phyloP scores from a whole-genome alignment of 2,797 vertebrate genomes.

The Halcyon smyrnensis region DNA sequence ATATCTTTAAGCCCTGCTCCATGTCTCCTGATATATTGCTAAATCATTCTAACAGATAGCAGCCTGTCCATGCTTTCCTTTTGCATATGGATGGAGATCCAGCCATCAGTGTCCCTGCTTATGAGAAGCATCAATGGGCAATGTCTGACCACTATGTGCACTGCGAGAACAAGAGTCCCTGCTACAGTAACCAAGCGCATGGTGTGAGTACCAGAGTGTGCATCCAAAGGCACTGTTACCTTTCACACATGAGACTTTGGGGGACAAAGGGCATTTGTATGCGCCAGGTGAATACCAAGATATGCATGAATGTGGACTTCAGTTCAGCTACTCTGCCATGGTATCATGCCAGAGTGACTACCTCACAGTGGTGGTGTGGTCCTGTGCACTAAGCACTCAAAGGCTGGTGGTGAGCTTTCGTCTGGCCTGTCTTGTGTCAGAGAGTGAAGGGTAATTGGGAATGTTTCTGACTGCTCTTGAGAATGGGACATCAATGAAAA shows the following conservation, averaged over 20 bases:
- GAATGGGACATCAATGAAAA: neutral
- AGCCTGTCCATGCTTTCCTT: neutral
- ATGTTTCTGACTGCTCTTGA: neutral
- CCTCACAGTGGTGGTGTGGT: neutral
- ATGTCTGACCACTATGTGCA: neutral
- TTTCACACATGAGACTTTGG: neutral
- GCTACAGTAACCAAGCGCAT: rapidly evolving
- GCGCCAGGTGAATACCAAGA: rapidly evolving
- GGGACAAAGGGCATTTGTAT: neutral
- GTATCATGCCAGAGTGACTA: rapidly evolving
- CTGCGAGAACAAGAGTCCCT: neutral
- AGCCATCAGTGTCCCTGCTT: neutral
- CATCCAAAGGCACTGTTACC: neutral
- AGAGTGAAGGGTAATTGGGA: rapidly evolving
- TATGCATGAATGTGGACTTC: neutral
- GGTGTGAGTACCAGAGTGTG: neutral
- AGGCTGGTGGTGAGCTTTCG: neutral
- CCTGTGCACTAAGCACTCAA: neutral
- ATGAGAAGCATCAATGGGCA: neutral
- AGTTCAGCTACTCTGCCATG: neutral
- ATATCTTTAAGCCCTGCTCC: neutral
- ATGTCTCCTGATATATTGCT: neutral
- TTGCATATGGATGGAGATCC: neutral
- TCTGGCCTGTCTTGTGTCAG: neutral
- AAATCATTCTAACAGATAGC: slow-evolving; percentile 33